Percentiles rank a stretch among this genome's conserved stretches.
These are phyloP conservation scores for Limnodromus scolopaceus DNA, from an alignment of 2,797 vertebrate species.

Conservation along the genomic window DNA sequence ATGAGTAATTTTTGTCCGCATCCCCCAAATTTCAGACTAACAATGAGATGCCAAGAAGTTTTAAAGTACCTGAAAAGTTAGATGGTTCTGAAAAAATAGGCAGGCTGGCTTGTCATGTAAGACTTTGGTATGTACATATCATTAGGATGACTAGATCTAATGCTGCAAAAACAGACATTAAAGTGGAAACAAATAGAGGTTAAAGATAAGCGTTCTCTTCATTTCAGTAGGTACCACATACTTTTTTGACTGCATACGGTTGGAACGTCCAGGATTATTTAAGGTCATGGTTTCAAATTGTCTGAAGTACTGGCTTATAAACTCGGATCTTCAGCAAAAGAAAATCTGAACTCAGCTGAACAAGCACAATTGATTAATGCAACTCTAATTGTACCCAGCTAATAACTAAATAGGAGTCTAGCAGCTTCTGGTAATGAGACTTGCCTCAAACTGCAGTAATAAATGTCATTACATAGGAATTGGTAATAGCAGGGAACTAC, in stretches of 20 bases:
- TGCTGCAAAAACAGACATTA: background rate
- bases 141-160: background rate
- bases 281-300: background rate
- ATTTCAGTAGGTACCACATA: background rate
- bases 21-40: background rate
- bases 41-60: background rate
- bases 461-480: conserved; percentile 30
- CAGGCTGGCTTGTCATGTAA: background rate
- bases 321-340: conserved; percentile 32
- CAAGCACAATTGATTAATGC: conserved; percentile 56
- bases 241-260: background rate
- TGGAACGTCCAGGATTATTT: conserved; percentile 23
- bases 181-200: background rate
- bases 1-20: background rate
- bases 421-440: conserved; percentile 37
- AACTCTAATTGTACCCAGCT: conserved; percentile 51
- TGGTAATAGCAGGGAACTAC: background rate
- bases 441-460: conserved; percentile 49
- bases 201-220: background rate
- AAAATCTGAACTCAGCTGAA: conserved; percentile 54
- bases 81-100: background rate
- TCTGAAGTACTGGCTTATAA: conserved; percentile 19
- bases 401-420: conserved; percentile 62
- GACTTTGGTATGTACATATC: background rate
- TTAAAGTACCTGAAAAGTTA: background rate